These are phyloP conservation scores for Bimastos eiseni DNA, from an alignment of 2,888 invertebrate species.

Conservation along the genomic window DNA sequence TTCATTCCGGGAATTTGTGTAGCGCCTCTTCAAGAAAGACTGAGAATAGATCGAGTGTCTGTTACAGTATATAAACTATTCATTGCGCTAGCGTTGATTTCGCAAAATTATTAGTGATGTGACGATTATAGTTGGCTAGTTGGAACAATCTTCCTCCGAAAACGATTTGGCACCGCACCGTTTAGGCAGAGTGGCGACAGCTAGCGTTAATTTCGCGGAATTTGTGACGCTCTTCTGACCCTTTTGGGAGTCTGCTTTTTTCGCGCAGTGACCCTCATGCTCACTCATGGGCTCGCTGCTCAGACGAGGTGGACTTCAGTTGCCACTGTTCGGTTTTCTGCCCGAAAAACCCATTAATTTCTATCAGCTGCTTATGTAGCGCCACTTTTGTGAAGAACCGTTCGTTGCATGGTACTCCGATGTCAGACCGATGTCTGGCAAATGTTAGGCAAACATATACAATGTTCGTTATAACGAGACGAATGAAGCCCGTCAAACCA, in stretches of 20 bases:
- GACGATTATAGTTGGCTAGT: background rate
- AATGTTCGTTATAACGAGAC: background rate
- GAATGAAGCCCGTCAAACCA: background rate
- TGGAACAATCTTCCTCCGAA: background rate
- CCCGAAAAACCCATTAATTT: background rate
- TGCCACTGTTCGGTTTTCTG: background rate
- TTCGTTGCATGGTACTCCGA: background rate
- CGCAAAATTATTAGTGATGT: background rate
- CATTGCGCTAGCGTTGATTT: no score
- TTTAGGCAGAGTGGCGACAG: background rate
- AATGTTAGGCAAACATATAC: conserved; percentile 13
- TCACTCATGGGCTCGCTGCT: no score
- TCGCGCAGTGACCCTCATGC: background rate
- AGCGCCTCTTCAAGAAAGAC: no score
- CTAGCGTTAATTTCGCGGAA: background rate
- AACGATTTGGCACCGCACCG: background rate
- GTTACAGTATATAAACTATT: no score
- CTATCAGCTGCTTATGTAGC: background rate
- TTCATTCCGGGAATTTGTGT: no score
- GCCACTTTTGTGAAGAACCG: background rate
- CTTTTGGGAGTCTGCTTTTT: background rate
- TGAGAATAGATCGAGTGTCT: no score
- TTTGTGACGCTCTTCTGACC: background rate
- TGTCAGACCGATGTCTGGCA: background rate
- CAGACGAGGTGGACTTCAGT: background rate